Base-by-base conservation (phyloP, 2,113 vertebrate genomes). In the Macroglossus sobrinus region DNA sequence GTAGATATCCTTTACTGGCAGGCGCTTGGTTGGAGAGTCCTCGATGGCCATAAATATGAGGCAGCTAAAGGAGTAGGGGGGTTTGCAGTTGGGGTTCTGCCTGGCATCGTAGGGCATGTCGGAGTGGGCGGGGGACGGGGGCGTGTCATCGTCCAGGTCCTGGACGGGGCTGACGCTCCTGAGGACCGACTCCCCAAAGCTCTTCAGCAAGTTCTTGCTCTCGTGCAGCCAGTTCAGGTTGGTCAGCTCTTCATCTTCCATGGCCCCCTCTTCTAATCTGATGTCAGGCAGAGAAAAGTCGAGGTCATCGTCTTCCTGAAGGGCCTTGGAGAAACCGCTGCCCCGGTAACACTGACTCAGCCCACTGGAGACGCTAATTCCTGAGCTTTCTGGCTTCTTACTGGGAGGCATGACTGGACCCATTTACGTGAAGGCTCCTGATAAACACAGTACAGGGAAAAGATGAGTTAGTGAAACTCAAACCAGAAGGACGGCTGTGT, bases 41-140 rank as follows among this genome's bases (percentile, higher is more conserved):
- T 99, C 99, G 4, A 99, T 99, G 98, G 99, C 99, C 99, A 99
- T 99, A 99, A 99, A 99, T 98, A 99, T 99, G 99, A 99, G 99
- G 98, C 99, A 99, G 99, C 99, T 99, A 98, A 99, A 99, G 91
- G 99, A 99, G 90, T 99, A 99, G 26, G 99, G 99, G 61, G 99
- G 99, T 98, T 99, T 99, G 93, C 99, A 99, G 98, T 99, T 99
- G 94, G 99, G 99, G 95, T 99, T 99, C 81, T 99, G 99, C 99
- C 99, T 99, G 98, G 99, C 99, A 97, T 99, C 99, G 0, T 99
- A 99, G 93, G 99, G 98, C 98, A 99, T 97, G 98, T 99, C 99
- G 9, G 99, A 99, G 90, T 98, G 99, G 68, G 99, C 99, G 30
- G 99, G 99, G 61, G 99, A 99, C 0, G 99, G 99, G 0, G 96